These are phyloP conservation scores for Ifrita kowaldi DNA, from an alignment of 2,113 vertebrate species.

Conservation along the genomic window DNA sequence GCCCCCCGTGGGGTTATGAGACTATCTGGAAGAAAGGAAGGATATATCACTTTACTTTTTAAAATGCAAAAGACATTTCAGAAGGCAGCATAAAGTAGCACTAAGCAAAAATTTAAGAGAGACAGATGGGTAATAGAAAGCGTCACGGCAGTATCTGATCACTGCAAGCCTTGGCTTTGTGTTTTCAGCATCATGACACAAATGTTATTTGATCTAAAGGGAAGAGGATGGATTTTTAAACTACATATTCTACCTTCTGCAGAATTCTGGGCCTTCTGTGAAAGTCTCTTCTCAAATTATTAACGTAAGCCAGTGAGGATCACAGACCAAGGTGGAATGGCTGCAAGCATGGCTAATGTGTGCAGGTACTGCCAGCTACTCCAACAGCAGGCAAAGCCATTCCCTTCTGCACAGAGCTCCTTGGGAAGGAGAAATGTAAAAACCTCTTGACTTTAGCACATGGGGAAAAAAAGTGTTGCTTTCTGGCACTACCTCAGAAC, in stretches of 20 bases:
- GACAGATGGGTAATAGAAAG: background rate
- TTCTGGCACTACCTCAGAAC: background rate
- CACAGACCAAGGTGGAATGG: background rate
- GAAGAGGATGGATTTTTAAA: background rate
- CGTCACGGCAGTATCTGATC: rapidly evolving
- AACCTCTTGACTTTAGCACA: background rate
- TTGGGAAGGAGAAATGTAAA: background rate
- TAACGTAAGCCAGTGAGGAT: background rate
- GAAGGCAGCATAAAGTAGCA: background rate
- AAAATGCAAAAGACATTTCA: background rate
- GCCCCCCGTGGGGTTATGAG: background rate
- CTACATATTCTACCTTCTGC: background rate
- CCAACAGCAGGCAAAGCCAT: background rate
- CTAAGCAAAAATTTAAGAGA: background rate
- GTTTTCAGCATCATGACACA: background rate
- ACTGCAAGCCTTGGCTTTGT: background rate
- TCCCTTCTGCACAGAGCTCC: background rate
- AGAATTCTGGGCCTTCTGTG: background rate
- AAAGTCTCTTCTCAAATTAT: background rate
- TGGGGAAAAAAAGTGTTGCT: background rate
- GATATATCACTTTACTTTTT: background rate
- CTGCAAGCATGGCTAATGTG: background rate
- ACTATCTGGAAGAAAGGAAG: background rate
- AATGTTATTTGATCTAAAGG: background rate
- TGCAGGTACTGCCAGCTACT: background rate